Percentiles rank a stretch among this genome's conserved stretches.
Evolutionary conservation across 2,797 vertebrate species (phyloP).

Genomic region (Scolopax rusticola): DNA sequence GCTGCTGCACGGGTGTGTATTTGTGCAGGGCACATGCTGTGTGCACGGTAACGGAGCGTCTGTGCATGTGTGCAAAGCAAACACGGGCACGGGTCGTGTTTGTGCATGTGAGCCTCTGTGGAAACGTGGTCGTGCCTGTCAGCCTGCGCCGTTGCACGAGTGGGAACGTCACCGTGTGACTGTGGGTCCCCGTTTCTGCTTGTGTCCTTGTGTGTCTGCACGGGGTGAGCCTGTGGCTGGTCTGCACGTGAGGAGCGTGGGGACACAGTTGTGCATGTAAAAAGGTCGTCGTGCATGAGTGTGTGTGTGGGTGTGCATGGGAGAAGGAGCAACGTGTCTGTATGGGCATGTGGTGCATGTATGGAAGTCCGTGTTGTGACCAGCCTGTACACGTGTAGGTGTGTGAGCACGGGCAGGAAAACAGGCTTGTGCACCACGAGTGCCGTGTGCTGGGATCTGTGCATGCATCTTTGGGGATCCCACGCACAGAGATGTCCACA

Average conservation of each 20-base stretch:
- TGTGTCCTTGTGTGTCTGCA: neutral
- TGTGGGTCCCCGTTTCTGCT: neutral
- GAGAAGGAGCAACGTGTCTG: neutral
- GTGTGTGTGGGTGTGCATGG: neutral
- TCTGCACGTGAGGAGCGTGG: neutral
- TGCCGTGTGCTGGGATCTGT: neutral
- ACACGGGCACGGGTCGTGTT: rapidly evolving
- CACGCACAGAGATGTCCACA: neutral
- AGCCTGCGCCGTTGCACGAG: neutral
- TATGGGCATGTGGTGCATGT: neutral
- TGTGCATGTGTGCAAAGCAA: neutral
- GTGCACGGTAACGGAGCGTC: neutral
- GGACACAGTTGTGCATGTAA: neutral
- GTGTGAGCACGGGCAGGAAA: neutral
- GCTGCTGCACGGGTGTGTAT: neutral
- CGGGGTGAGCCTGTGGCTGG: neutral
- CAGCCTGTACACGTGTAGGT: rapidly evolving
- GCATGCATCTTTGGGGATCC: neutral
- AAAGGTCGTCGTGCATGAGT: neutral
- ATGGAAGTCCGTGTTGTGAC: neutral
- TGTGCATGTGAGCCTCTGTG: neutral
- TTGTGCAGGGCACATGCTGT: neutral
- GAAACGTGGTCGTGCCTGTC: neutral
- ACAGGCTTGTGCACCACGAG: rapidly evolving
- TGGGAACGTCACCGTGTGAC: neutral